phyloP scores from a whole-genome alignment of 2,113 vertebrate genomes.

The Chaetorhynchus papuensis region DNA sequence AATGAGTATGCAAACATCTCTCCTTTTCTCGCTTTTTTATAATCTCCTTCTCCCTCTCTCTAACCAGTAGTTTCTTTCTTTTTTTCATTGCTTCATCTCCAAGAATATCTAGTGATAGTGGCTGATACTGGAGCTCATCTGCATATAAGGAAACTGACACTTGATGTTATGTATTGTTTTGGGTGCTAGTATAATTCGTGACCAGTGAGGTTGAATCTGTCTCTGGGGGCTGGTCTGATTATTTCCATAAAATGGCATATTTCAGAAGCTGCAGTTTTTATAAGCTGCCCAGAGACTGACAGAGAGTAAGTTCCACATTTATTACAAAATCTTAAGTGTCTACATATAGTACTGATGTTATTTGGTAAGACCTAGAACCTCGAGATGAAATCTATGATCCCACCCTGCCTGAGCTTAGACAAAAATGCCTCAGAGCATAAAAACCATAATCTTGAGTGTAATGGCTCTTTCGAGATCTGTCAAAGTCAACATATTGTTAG shows the following conservation, averaged over 20 bases:
- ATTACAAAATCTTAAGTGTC: neutral
- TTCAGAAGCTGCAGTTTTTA: neutral
- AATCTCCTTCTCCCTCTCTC: neutral
- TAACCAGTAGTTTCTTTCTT: neutral
- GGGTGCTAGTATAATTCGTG: neutral
- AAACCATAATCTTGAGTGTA: neutral
- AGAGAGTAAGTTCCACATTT: neutral
- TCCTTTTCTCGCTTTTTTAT: neutral
- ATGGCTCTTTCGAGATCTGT: neutral
- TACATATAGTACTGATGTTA: neutral
- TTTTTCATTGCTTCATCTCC: neutral
- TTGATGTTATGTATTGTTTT: neutral
- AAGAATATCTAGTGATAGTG: neutral
- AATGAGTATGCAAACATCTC: neutral
- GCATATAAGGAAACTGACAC: neutral
- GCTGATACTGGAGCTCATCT: neutral
- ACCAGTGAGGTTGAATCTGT: neutral
- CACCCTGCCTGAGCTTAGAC: neutral
- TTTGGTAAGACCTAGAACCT: neutral
- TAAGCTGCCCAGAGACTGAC: neutral
- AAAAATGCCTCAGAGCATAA: neutral
- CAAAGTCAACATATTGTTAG: neutral
- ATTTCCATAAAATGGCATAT: neutral
- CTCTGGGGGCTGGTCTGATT: neutral
- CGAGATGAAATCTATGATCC: neutral